Evolutionary conservation across 2,113 vertebrate genomes (phyloP), one percentile per base, ranked within the genome.

Genomic region (Ochotona curzoniae): DNA sequence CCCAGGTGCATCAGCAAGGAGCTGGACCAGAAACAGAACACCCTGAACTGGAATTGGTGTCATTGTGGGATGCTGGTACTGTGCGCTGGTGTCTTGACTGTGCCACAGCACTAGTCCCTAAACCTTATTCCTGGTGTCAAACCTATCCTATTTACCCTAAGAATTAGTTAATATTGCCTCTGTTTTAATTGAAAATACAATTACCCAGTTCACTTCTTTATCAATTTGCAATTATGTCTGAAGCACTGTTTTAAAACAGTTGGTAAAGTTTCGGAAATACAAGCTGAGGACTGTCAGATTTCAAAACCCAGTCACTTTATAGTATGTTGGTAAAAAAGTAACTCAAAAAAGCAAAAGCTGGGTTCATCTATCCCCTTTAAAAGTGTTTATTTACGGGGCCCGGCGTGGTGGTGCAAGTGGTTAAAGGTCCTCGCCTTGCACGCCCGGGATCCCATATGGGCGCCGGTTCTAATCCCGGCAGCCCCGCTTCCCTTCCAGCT

Each of bases 121-220:
- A 35, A 10, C 4, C 66, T 83, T 75, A 57, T 57, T 15, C 18
- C 23, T 73, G 47, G 57, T 57, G 64, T 87, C 76, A 87, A 90
- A 87, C 8, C 12, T 82, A n/a, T 73, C 20, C 54, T 32, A n/a
- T 75, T 87, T 84, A 88, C 20, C 10, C 60, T 78, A 49, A 73
- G 32, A 86, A 91, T 74, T 38, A 93, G 8, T 35, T 86, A 93
- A 67, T 82, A 85, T 49, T 93, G 4, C 15, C 47, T 88, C 28
- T 71, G 35, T 74, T 88, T 82, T n/a, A 44, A 85, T 69, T 28
- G 14, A n/a, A 57, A 64, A 54, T 93, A 47, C 63, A 80, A 71
- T n/a, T 89, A 20, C 17, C 11, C 26, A 84, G 7, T 81, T 87
- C 25, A 70, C 32, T 70, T 13, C 35, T 94, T 94, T 91, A 73